These are phyloP conservation scores for Fragum fragum DNA, from an alignment of 2,888 invertebrate genomes.

Conservation along the genomic window DNA sequence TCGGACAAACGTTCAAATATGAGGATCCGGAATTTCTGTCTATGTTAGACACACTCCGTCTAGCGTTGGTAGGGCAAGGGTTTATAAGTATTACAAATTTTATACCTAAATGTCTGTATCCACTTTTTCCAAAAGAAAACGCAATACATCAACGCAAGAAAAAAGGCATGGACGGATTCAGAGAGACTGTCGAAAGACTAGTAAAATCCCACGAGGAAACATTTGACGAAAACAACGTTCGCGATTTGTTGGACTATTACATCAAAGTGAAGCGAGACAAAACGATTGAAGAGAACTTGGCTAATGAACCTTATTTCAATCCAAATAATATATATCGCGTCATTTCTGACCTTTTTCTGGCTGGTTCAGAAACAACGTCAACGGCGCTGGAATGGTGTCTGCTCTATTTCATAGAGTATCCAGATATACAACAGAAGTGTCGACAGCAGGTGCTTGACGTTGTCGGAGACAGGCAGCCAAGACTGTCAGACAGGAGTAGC, in stretches of 20 bases:
- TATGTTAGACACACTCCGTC: slow-evolving; percentile 38
- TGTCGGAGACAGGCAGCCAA: slow-evolving; percentile 11
- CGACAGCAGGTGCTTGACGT: slow-evolving; percentile 13
- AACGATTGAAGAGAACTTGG: background rate
- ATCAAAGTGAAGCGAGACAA: slow-evolving; percentile 43
- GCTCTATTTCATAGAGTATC: slow-evolving; percentile 69
- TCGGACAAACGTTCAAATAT: slow-evolving; percentile 69
- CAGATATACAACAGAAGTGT: slow-evolving; percentile 69
- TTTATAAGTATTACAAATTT: slow-evolving; percentile 49
- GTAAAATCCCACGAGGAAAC: slow-evolving; percentile 68
- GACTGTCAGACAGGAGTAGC: slow-evolving; percentile 11
- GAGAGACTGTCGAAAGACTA: slow-evolving; percentile 6
- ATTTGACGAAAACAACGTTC: slow-evolving; percentile 67
- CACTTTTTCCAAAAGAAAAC: slow-evolving; percentile 19
- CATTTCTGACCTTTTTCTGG: slow-evolving; percentile 72
- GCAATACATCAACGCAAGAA: background rate
- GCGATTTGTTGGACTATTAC: slow-evolving; percentile 75
- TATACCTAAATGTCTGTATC: slow-evolving; percentile 46
- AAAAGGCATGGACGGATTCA: too few species aligned
- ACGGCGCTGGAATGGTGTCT: slow-evolving; percentile 72
- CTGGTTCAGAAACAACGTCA: slow-evolving; percentile 75
- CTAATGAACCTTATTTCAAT: slow-evolving; percentile 15
- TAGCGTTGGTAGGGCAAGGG: slow-evolving; percentile 41
- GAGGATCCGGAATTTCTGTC: slow-evolving; percentile 54
- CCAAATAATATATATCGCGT: slow-evolving; percentile 50